phyloP scores from a whole-genome alignment of 2,113 vertebrate species.

The Zosterops borbonicus region DNA sequence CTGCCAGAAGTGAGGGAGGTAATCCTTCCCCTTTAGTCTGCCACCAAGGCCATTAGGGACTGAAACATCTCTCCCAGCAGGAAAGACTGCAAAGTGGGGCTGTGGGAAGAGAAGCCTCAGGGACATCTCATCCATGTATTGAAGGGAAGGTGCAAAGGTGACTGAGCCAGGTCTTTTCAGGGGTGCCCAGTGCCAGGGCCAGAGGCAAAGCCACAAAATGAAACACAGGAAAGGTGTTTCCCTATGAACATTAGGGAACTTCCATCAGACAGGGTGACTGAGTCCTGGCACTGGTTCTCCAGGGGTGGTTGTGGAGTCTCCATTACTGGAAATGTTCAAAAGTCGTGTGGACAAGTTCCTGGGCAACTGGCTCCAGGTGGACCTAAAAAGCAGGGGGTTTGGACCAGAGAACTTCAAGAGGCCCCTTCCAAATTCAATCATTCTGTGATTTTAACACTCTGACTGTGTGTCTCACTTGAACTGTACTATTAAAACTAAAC shows the following conservation, averaged over 20 bases:
- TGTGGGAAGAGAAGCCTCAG: not conserved
- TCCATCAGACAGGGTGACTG: not conserved
- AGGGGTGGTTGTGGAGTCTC: not conserved
- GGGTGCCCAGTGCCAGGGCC: not conserved
- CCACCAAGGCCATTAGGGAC: not conserved
- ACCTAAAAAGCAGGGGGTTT: not conserved
- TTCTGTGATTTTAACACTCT: not conserved
- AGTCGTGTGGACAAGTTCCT: not conserved
- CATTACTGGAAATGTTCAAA: not conserved
- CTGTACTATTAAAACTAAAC: not conserved
- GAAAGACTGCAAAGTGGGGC: not conserved
- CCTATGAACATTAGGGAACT: not conserved
- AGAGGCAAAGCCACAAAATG: not conserved
- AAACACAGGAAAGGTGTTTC: not conserved
- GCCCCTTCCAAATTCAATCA: not conserved
- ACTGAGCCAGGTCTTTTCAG: not conserved
- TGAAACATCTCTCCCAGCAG: not conserved
- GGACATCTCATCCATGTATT: not conserved
- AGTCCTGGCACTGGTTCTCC: not conserved
- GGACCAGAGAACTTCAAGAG: not conserved
- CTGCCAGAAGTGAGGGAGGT: not conserved
- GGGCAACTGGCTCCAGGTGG: not conserved
- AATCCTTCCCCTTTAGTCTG: not conserved
- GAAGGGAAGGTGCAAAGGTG: not conserved
- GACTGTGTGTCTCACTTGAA: not conserved